These are phyloP conservation scores for Oscheius myriophilus DNA, from an alignment of 2,888 invertebrate species.

Conservation along the genomic window DNA sequence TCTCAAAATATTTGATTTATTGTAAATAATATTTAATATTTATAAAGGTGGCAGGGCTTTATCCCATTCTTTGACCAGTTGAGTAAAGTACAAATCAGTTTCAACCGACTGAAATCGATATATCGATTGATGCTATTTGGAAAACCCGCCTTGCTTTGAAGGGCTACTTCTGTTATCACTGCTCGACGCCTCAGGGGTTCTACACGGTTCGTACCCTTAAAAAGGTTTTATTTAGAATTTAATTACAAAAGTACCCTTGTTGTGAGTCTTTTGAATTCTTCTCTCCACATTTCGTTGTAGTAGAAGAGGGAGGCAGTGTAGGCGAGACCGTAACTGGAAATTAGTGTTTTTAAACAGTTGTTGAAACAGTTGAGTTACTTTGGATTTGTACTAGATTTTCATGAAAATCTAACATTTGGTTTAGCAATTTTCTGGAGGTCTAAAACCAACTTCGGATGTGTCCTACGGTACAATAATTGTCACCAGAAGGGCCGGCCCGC, in stretches of 20 bases:
- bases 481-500: too few species aligned
- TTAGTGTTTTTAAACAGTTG: too few species aligned
- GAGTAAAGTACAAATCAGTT: conserved; percentile 9
- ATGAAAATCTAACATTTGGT: too few species aligned
- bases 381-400: too few species aligned
- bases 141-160: background rate
- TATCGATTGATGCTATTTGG: background rate
- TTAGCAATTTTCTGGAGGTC: too few species aligned
- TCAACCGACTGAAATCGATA: background rate
- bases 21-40: conserved; percentile 4
- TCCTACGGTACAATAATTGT: too few species aligned
- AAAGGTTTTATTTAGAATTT: too few species aligned
- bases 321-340: conserved; percentile 42
- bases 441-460: too few species aligned
- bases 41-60: background rate
- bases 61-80: conserved; percentile 18
- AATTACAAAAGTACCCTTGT: background rate
- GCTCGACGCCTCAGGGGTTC: background rate
- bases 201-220: too few species aligned
- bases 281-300: conserved; percentile 35
- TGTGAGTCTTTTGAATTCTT: conserved; percentile 1
- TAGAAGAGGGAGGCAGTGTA: conserved; percentile 38
- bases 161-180: background rate
- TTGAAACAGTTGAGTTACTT: too few species aligned
- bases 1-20: conserved; percentile 10